phyloP scores from a whole-genome alignment of 1,140 invertebrate species.

The Polypedilum vanderplanki region DNA sequence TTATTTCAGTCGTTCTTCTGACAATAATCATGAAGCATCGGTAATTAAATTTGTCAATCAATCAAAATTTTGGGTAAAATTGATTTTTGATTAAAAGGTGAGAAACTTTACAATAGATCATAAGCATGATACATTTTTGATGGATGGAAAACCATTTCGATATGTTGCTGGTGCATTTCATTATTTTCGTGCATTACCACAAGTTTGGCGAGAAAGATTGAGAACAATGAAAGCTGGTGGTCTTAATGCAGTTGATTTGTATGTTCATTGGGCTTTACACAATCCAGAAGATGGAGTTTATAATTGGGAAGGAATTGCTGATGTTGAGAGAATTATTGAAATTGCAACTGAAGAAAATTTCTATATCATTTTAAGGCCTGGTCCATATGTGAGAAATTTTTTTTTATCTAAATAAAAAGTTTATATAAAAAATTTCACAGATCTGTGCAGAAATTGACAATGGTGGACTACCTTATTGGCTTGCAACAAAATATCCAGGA shows the following conservation, averaged over 20 bases:
- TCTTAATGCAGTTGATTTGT: conserved; percentile 83
- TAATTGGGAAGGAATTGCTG: conserved; percentile 70
- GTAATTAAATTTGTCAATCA: too few species aligned
- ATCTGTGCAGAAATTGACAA: conserved; percentile 82
- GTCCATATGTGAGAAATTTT: conserved; percentile 58
- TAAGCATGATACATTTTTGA: conserved; percentile 65
- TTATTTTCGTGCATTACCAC: conserved; percentile 77
- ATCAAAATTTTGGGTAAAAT: too few species aligned
- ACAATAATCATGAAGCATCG: not conserved
- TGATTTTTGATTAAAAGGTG: too few species aligned
- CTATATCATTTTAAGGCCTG: conserved; percentile 76
- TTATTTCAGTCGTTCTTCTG: conserved; percentile 36
- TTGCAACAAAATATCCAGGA: conserved; percentile 59
- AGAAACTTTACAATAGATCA: conserved; percentile 57
- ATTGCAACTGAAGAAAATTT: conserved; percentile 74
- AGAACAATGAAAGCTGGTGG: conserved; percentile 78
- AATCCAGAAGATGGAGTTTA: conserved; percentile 64
- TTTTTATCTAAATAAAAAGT: too few species aligned
- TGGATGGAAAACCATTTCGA: conserved; percentile 73
- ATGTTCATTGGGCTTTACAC: conserved; percentile 90
- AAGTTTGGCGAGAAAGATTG: conserved; percentile 79
- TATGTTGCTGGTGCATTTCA: conserved; percentile 88
- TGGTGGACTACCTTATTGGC: conserved; percentile 81
- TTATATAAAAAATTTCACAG: too few species aligned
- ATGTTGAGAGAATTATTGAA: conserved; percentile 69